Evolutionary conservation across 1,140 invertebrate species (phyloP), one percentile per base, ranked within the genome.

Genomic region (Drosophila mojavensis): DNA sequence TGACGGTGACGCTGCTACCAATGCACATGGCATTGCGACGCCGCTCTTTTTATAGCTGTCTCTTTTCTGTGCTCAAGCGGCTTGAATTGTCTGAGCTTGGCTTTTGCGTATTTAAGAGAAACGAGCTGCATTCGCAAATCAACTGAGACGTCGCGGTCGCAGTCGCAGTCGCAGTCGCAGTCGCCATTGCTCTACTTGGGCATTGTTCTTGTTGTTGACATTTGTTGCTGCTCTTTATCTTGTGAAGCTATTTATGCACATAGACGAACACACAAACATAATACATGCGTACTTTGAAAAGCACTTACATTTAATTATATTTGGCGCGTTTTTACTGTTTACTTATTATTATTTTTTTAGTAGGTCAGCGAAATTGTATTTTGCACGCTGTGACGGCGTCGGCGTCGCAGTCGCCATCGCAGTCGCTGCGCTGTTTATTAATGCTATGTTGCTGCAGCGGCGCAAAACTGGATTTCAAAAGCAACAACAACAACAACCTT

Each of bases 391-490:
- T 50, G 62, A 26, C 36, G 45, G 17, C 47, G 26, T 24, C 53
- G 43, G 9, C 15, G 53, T 62, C 68, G 43, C 48, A 59, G 56
- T 55, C 74, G 64, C 65, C 20, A 55, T 51, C 50, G 45, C 53
- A 86, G 53, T 62, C 64, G 48, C 48, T 53, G 15, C 30, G 30
- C 30, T 20, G 13, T 55, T 55, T 36, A 36, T 36, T 55, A 17
- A 36, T 56, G 20, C 36, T 28, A 45, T 51, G 30, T 26, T 54
- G 81, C 68, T 86, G 83, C 83, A 86, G 71, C 79, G 89, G 83
- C 80, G 84, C 77, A 89, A 89, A 88, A 88, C 83, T 88, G 80
- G 83, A 88, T 88, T 88, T 89, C 76, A 82, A 79, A 82, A 79
- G 72, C 82, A 62, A 43, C 64, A 79, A 66, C 55, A 72, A 67